These are phyloP conservation scores for Malurus alboscapulatus DNA, from an alignment of 2,113 vertebrate genomes.

Conservation along the genomic window DNA sequence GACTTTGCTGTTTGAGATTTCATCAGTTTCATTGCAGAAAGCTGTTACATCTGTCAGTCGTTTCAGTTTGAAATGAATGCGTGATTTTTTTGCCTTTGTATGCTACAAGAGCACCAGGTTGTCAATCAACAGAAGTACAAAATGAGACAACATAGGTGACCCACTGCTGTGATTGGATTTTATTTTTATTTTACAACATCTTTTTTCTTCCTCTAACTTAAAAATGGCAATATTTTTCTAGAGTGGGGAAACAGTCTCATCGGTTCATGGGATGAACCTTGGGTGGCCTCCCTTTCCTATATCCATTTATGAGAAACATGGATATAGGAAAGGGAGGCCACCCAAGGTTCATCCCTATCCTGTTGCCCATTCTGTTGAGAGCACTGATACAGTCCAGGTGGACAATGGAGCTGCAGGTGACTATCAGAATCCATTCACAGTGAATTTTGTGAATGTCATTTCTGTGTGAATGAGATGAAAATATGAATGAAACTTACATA, in stretches of 20 bases:
- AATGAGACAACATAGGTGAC: slow-evolving; percentile 57
- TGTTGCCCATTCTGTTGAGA: background rate
- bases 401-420: background rate
- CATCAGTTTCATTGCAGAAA: slow-evolving; percentile 64
- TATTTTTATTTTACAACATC: slow-evolving; percentile 38
- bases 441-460: background rate
- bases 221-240: slow-evolving; percentile 12
- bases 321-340: background rate
- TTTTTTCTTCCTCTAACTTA: slow-evolving; percentile 34
- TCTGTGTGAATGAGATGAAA: background rate
- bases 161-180: slow-evolving; percentile 48
- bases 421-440: no score
- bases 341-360: background rate
- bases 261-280: no score
- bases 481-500: slow-evolving; percentile 26
- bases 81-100: slow-evolving; percentile 51
- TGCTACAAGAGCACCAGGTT: slow-evolving; percentile 46
- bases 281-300: no score
- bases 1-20: slow-evolving; percentile 64
- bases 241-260: background rate
- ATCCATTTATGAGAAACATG: background rate
- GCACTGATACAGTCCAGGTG: background rate
- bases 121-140: slow-evolving; percentile 64
- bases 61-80: slow-evolving; percentile 61
- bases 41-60: slow-evolving; percentile 67